Evolutionary conservation across 2,797 vertebrate species (phyloP).

Genomic region (Falco novaeseelandiae): DNA sequence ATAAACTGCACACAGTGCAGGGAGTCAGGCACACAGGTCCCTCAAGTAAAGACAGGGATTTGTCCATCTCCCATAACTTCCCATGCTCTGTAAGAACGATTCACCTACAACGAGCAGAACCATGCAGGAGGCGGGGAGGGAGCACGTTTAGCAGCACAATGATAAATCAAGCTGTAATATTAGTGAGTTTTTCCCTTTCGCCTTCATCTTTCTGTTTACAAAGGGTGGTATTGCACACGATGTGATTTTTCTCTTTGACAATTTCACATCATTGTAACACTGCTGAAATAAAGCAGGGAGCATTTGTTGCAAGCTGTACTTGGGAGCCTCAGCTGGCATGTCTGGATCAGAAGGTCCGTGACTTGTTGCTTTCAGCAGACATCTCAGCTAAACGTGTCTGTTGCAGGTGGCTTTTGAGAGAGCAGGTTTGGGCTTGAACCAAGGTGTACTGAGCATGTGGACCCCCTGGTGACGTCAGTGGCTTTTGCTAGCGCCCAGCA

Average conservation of each 20-base stretch:
- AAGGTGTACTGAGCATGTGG: not conserved
- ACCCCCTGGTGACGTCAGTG: not conserved
- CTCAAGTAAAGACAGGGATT: not conserved
- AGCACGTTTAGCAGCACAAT: not conserved
- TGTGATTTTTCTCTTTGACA: conserved; percentile 6
- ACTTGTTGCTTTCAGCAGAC: not conserved
- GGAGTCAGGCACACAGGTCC: not conserved
- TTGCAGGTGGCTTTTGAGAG: not conserved
- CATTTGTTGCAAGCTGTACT: not conserved
- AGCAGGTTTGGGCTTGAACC: not conserved
- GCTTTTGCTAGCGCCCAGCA: not conserved
- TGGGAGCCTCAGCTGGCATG: not conserved
- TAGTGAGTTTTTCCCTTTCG: not conserved
- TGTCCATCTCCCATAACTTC: not conserved
- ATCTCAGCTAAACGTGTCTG: not conserved
- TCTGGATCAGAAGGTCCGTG: not conserved
- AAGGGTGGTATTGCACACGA: not conserved
- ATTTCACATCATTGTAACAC: not conserved
- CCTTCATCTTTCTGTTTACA: not conserved
- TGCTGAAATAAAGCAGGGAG: not conserved
- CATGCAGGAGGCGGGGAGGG: not conserved
- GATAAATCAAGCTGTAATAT: not conserved
- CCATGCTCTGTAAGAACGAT: not conserved
- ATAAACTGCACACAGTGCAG: conserved; percentile 33
- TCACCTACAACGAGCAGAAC: not conserved